These are phyloP conservation scores for Macquaria ambigua DNA, from an alignment of 2,113 vertebrate genomes.

Conservation along the genomic window DNA sequence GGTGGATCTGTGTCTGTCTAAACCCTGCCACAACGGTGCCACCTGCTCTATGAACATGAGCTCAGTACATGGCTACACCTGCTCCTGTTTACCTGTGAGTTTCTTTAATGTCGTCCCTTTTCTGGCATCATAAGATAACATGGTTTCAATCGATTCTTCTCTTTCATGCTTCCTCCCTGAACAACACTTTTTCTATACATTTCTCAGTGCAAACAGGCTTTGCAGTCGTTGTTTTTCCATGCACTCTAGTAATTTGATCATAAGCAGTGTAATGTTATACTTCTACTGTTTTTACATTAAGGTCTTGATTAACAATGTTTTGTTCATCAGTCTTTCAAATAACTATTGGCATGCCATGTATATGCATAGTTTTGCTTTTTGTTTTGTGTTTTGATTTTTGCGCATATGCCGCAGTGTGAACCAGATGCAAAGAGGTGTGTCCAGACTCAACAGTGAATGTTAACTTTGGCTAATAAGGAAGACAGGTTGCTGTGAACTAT, in stretches of 20 bases:
- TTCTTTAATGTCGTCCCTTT: background rate
- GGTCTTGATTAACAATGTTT: background rate
- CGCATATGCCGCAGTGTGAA: background rate
- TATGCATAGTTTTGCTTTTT: background rate
- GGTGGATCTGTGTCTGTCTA: conserved; percentile 90
- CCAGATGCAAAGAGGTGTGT: background rate
- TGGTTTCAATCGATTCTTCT: background rate
- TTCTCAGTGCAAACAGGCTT: background rate
- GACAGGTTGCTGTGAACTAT: background rate
- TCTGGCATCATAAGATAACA: background rate
- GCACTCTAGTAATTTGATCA: background rate
- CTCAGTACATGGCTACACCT: conserved; percentile 90
- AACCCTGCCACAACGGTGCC: conserved; percentile 90
- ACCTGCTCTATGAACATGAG: conserved; percentile 90
- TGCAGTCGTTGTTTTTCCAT: background rate
- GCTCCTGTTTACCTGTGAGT: conserved; percentile 90
- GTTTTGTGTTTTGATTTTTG: background rate
- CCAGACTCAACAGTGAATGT: background rate
- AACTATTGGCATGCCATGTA: background rate
- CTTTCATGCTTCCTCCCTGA: background rate
- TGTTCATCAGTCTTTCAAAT: background rate
- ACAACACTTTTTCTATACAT: background rate
- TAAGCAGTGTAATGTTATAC: background rate
- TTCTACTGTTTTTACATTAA: background rate
- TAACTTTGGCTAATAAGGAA: background rate